These are phyloP conservation scores for Lepidurus couesii DNA, from an alignment of 1,140 invertebrate species.

Conservation along the genomic window DNA sequence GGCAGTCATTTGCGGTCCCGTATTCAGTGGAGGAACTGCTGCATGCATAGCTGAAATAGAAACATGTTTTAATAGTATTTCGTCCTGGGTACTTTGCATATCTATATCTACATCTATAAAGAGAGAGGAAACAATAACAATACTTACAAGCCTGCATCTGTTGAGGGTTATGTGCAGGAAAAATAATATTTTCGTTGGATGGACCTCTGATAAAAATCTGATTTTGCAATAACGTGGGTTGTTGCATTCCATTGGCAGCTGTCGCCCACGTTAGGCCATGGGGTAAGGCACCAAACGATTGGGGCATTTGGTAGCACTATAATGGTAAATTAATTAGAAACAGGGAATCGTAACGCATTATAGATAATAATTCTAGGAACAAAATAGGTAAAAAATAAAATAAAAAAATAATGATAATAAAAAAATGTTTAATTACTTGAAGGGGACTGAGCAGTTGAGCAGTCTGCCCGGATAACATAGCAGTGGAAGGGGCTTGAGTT, in stretches of 20 bases:
- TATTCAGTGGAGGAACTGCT: constrained; percentile 33
- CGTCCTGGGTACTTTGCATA: not conserved
- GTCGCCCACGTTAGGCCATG: constrained; percentile 57
- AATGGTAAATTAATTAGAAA: constrained; percentile 29
- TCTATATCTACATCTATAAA: not conserved
- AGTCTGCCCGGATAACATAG: constrained; percentile 41
- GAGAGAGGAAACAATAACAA: constrained; percentile 15
- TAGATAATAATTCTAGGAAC: not conserved
- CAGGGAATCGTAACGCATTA: not conserved
- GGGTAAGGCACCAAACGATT: constrained; percentile 54
- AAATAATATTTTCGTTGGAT: constrained; percentile 77
- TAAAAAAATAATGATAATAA: constrained; percentile 47
- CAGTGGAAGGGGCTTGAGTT: constrained; percentile 39
- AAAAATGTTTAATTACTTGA: constrained; percentile 50
- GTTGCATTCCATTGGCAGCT: constrained; percentile 48
- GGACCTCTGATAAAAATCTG: constrained; percentile 72
- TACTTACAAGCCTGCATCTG: constrained; percentile 40
- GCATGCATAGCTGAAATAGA: constrained; percentile 31
- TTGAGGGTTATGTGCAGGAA: constrained; percentile 66
- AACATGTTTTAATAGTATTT: not conserved
- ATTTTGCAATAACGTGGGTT: constrained; percentile 59
- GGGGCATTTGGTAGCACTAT: constrained; percentile 32
- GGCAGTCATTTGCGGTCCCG: constrained; percentile 33
- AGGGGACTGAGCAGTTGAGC: constrained; percentile 59
- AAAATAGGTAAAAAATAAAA: not conserved